Percentiles rank a stretch among this genome's conserved stretches.
phyloP scores from a whole-genome alignment of 2,888 invertebrate genomes.

The Patella pellucida region DNA sequence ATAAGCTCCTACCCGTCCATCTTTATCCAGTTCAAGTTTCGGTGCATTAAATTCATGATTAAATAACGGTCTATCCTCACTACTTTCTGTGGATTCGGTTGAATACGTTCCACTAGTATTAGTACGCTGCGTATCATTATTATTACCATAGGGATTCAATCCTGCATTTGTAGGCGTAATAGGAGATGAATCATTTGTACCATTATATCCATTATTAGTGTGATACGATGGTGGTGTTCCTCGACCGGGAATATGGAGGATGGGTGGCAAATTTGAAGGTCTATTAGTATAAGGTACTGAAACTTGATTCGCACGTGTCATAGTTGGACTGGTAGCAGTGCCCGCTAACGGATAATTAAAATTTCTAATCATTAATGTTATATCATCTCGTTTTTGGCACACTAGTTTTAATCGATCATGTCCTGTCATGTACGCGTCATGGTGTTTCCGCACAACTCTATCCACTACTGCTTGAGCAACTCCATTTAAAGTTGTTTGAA shows the following conservation, averaged over 20 bases:
- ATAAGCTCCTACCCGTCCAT: slow-evolving; percentile 82
- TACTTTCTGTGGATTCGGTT: slow-evolving; percentile 63
- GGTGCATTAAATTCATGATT: slow-evolving; percentile 42
- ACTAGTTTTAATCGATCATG: slow-evolving; percentile 48
- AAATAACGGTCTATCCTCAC: slow-evolving; percentile 55
- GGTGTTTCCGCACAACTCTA: slow-evolving; percentile 86
- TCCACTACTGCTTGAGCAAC: slow-evolving; percentile 90
- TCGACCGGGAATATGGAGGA: slow-evolving; percentile 28
- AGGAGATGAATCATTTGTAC: slow-evolving; percentile 38
- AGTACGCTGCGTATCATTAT: slow-evolving; percentile 29
- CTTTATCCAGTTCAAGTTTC: slow-evolving; percentile 75
- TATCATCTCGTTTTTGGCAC: slow-evolving; percentile 81
- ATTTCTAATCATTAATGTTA: slow-evolving; percentile 87
- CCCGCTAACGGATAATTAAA: slow-evolving; percentile 85
- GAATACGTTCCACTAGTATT: slow-evolving; percentile 50
- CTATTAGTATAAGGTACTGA: slow-evolving; percentile 15
- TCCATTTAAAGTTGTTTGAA: slow-evolving; percentile 83
- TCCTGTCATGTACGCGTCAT: slow-evolving; percentile 79
- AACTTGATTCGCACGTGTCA: slow-evolving; percentile 27
- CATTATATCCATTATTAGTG: slow-evolving; percentile 11
- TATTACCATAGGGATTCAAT: neutral
- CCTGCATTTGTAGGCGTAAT: slow-evolving; percentile 31
- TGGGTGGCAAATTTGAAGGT: slow-evolving; percentile 32
- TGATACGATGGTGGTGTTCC: slow-evolving; percentile 17
- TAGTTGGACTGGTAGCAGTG: slow-evolving; percentile 72